Conservation (phyloP, 2,797 vertebrate genomes). For the Ctenopoma kingsleyae region DNA sequence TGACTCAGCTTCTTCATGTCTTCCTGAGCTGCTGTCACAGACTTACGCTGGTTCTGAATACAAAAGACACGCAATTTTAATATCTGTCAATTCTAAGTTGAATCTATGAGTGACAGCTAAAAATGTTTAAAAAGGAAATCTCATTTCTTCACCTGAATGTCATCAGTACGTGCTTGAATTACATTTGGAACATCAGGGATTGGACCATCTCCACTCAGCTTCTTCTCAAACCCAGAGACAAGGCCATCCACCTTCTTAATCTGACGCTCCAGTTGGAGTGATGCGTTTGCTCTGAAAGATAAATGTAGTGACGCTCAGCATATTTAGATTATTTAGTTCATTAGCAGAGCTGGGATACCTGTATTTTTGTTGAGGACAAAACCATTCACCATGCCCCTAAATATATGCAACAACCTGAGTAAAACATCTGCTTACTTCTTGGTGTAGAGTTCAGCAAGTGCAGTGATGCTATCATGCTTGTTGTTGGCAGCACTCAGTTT, state of each 20-base stretch:
- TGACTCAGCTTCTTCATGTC: constrained; percentile 91
- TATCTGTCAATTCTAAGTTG: neutral
- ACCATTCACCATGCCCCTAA: neutral
- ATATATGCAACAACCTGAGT: neutral
- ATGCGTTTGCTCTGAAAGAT: constrained; percentile 87
- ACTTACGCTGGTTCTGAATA: constrained; percentile 84
- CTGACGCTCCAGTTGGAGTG: constrained; percentile 90
- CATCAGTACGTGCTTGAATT: constrained; percentile 80
- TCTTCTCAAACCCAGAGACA: constrained; percentile 89
- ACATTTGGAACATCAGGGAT: constrained; percentile 84
- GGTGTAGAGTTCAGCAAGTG: constrained; percentile 88
- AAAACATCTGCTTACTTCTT: constrained; percentile 88
- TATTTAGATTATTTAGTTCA: neutral
- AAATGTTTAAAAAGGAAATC: neutral
- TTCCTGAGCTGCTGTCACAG: constrained; percentile 87
- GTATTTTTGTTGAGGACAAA: neutral
- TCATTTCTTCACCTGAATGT: constrained; percentile 86
- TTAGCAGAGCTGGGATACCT: neutral
- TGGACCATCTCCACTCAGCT: constrained; percentile 86
- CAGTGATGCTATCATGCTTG: constrained; percentile 86
- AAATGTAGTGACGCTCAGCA: neutral
- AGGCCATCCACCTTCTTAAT: constrained; percentile 89
- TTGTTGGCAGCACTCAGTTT: constrained; percentile 87
- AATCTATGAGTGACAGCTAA: neutral
- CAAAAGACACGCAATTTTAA: constrained; percentile 10